Evolutionary conservation across 2,888 invertebrate genomes (phyloP), one percentile per base, ranked within the genome.

Genomic region (Standfussiana lucernea): DNA sequence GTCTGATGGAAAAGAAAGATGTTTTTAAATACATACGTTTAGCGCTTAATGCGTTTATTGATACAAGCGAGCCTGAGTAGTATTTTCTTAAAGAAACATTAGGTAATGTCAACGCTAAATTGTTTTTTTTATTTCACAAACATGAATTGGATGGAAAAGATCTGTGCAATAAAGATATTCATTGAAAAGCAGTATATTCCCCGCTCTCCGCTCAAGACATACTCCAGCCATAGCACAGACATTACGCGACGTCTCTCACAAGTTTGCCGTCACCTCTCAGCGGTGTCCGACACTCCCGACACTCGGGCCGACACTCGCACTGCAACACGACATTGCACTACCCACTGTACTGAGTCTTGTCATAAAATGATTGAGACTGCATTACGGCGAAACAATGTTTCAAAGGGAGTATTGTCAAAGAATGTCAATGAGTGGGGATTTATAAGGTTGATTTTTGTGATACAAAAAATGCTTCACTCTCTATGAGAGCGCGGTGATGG

Each of bases 231-330:
- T 8, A 59, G 11, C 18, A 18, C 32, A 59, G 67, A 72, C 67
- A 69, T 73, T 35, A 69, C 64, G 62, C 73, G 68, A 47, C 72
- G 75, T 62, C 32, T 59, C 75, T 72, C 61, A 64, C 71, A 86
- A 77, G 80, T 78, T 70, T 78, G 18, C 79, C n/a, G 73, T 62
- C 83, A 83, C 66, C 69, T 78, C 53, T 56, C 72, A 78, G 72
- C 47, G 47, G 21, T 67, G 69, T 83, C 79, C 56, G 62, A 83
- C 73, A 61, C 72, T 62, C 71, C 69, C 65, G 50, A 83, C 73
- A 59, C 68, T 61, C 62, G 45, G 45, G 24, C 47, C 35, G 65
- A 82, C 59, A 66, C 62, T 61, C 68, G 42, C 77, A 53, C 5
- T 53, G 65, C 65, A 65, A 68, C 72, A 69, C 59, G 50, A 77